Conservation (phyloP, 2,888 invertebrate genomes). For the Rutpela maculata region DNA sequence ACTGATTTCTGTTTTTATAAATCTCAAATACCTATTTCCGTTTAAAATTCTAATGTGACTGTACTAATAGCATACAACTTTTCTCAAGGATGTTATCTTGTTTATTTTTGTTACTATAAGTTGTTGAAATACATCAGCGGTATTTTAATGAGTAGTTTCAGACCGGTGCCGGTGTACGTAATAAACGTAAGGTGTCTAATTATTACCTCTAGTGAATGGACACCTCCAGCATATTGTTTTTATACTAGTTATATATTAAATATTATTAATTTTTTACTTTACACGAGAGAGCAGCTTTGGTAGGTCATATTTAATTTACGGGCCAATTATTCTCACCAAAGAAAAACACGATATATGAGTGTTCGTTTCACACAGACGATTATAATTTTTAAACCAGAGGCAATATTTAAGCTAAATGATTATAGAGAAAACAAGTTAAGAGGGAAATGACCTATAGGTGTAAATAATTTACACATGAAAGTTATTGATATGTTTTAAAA, state of each 20-base stretch:
- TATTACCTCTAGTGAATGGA: constrained; percentile 10
- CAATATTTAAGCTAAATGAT: neutral
- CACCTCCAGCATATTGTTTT: constrained; percentile 17
- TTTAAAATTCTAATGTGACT: neutral
- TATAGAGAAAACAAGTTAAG: neutral
- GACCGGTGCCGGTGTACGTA: neutral
- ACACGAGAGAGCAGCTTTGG: neutral
- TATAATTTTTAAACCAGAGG: constrained; percentile 3
- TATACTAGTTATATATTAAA: constrained; percentile 21
- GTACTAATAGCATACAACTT: constrained; percentile 1
- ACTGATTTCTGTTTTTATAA: no score
- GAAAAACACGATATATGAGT: constrained; percentile 7
- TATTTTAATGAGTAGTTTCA: constrained; percentile 24
- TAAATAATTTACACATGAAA: neutral
- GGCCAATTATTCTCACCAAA: neutral
- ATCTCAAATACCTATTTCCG: neutral
- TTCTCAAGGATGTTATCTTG: constrained; percentile 9
- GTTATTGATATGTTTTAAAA: neutral
- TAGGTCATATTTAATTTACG: constrained; percentile 4
- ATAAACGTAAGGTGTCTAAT: constrained; percentile 28
- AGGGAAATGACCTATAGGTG: neutral
- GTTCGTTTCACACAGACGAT: neutral
- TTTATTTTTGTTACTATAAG: constrained; percentile 28
- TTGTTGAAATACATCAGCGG: constrained; percentile 30
- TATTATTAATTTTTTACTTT: constrained; percentile 19